A percentile compares a stretch with the other conserved stretches of the same genome.
phyloP scores from a whole-genome alignment of 2,113 vertebrate genomes.

The Regulus satrapa region DNA sequence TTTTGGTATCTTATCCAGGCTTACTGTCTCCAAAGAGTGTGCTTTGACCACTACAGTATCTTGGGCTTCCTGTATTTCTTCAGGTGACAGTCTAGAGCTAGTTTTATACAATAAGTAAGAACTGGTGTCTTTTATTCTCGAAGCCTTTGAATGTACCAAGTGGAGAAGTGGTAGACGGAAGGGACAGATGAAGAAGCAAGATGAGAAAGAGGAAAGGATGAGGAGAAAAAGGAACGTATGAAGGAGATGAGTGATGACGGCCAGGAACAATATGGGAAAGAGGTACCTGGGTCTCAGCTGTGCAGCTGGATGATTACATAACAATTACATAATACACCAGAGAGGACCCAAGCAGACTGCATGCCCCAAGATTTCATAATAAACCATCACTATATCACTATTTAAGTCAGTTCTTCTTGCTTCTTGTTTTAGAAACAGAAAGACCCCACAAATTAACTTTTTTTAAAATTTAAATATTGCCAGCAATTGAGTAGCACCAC shows the following conservation, averaged over 20 bases:
- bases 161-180: not conserved
- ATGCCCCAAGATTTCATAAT: not conserved
- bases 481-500: not conserved
- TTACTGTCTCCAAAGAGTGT: not conserved
- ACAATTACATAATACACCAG: too few species aligned
- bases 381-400: not conserved
- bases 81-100: not conserved
- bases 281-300: not conserved
- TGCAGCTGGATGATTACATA: not conserved
- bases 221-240: not conserved
- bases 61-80: not conserved
- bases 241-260: not conserved
- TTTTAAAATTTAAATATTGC: not conserved
- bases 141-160: not conserved
- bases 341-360: not conserved
- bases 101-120: not conserved
- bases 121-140: not conserved
- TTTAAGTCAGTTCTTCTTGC: not conserved
- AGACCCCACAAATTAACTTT: not conserved
- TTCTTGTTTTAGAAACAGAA: not conserved
- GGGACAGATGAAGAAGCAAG: not conserved
- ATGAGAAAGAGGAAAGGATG: not conserved
- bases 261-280: not conserved
- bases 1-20: not conserved
- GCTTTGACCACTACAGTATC: not conserved